Percentiles rank a stretch among this genome's conserved stretches.
Conservation (phyloP, 1,140 invertebrate genomes). For the Ridgeia piscesae region DNA sequence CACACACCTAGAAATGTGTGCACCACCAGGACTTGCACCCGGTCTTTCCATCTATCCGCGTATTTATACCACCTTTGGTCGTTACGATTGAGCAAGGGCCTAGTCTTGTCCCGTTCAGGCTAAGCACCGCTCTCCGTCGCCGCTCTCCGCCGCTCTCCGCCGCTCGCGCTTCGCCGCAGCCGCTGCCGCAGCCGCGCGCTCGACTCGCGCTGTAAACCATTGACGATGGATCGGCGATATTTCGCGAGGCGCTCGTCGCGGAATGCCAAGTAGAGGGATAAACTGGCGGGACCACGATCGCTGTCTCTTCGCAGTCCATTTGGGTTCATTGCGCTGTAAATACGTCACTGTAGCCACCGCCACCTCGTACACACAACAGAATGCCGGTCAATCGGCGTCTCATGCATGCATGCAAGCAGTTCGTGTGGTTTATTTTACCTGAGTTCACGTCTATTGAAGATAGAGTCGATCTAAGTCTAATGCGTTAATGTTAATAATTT, state of each 20-base stretch:
- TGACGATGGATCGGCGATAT: not conserved
- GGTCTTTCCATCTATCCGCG: not conserved
- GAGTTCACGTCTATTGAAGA: no score
- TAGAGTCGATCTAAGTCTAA: no score
- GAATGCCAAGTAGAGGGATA: not conserved
- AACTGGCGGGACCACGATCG: not conserved
- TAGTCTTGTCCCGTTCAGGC: not conserved
- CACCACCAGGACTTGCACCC: not conserved
- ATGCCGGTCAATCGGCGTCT: no score
- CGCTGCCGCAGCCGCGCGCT: no score
- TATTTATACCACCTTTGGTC: not conserved
- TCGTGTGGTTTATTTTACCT: no score
- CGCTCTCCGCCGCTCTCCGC: not conserved
- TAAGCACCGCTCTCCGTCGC: no score
- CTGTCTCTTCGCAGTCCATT: not conserved
- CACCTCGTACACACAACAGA: no score
- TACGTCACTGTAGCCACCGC: not conserved
- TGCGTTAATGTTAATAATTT: no score
- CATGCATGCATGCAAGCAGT: no score
- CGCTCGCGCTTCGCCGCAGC: not conserved
- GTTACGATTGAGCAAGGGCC: not conserved
- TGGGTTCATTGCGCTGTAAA: not conserved
- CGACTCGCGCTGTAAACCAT: not conserved
- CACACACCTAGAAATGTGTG: no score
- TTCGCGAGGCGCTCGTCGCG: not conserved